A percentile compares a stretch with the other conserved stretches of the same genome.
Evolutionary conservation across 2,888 invertebrate species (phyloP).

Genomic region (Latrodectus elegans): DNA sequence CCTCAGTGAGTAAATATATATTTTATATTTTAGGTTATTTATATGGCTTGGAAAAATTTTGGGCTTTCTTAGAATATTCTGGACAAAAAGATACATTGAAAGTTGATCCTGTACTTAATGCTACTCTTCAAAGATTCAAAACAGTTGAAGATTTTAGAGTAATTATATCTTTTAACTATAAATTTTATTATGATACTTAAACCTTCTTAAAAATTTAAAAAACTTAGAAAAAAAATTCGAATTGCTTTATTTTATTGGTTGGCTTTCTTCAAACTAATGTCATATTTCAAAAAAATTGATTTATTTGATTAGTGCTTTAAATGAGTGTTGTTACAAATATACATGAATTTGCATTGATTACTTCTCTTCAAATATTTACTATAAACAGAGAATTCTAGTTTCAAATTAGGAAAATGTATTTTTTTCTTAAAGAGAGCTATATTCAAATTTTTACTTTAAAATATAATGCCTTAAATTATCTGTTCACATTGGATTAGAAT

Average conservation of each 20-base stretch:
- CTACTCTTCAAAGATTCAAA: constrained; percentile 85
- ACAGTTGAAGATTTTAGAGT: constrained; percentile 88
- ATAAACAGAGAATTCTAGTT: not conserved
- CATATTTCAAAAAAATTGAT: too few relatives aligned
- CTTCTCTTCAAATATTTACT: not conserved
- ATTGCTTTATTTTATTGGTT: too few relatives aligned
- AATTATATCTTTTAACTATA: not conserved
- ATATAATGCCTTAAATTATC: too few relatives aligned
- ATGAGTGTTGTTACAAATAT: too few relatives aligned
- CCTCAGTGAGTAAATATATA: too few relatives aligned
- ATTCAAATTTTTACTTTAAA: not conserved
- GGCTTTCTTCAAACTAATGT: too few relatives aligned
- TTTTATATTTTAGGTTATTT: constrained; percentile 83
- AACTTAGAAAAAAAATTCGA: too few relatives aligned
- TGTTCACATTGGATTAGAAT: too few relatives aligned
- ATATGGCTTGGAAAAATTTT: constrained; percentile 99
- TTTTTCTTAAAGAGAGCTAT: not conserved
- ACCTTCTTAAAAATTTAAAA: not conserved
- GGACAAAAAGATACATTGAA: constrained; percentile 83
- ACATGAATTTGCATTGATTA: not conserved
- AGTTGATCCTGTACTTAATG: constrained; percentile 83
- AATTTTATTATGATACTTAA: not conserved
- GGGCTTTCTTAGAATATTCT: constrained; percentile 98
- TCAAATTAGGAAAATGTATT: not conserved
- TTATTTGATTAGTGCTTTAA: too few relatives aligned